A percentile compares a stretch with the other conserved stretches of the same genome.
phyloP scores from a whole-genome alignment of 1,140 invertebrate species.

The Caerostris darwini region DNA sequence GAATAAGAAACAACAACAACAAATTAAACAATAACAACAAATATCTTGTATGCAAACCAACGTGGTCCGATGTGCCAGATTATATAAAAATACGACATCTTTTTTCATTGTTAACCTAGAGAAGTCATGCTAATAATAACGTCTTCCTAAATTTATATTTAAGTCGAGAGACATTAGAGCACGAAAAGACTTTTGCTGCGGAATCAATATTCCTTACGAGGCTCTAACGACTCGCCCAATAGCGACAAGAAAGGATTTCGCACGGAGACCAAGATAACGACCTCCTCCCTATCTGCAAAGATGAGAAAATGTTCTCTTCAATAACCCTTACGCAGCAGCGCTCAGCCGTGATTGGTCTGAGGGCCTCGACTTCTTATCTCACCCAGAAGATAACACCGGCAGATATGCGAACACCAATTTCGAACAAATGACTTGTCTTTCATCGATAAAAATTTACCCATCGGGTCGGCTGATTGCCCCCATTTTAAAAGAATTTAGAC shows the following conservation, averaged over 20 bases:
- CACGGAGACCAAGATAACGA: neutral
- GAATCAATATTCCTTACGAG: neutral
- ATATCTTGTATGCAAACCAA: too few relatives aligned
- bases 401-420: conserved; percentile 49
- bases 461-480: conserved; percentile 46
- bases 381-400: conserved; percentile 24
- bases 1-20: too few relatives aligned
- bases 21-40: too few relatives aligned
- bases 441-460: conserved; percentile 59
- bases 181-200: too few relatives aligned
- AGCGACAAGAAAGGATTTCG: neutral
- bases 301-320: conserved; percentile 22
- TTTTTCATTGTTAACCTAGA: too few relatives aligned
- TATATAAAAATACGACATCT: too few relatives aligned
- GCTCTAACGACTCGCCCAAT: neutral
- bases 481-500: conserved; percentile 66
- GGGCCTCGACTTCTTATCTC: conserved; percentile 10
- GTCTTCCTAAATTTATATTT: too few relatives aligned
- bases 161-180: too few relatives aligned
- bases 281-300: conserved; percentile 1
- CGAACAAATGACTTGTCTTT: conserved; percentile 23
- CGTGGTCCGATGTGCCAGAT: too few relatives aligned
- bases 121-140: too few relatives aligned
- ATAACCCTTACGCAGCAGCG: conserved; percentile 20
- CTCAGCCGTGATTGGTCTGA: neutral